phyloP scores from a whole-genome alignment of 2,888 invertebrate species.

The Synanthedon vespiformis region DNA sequence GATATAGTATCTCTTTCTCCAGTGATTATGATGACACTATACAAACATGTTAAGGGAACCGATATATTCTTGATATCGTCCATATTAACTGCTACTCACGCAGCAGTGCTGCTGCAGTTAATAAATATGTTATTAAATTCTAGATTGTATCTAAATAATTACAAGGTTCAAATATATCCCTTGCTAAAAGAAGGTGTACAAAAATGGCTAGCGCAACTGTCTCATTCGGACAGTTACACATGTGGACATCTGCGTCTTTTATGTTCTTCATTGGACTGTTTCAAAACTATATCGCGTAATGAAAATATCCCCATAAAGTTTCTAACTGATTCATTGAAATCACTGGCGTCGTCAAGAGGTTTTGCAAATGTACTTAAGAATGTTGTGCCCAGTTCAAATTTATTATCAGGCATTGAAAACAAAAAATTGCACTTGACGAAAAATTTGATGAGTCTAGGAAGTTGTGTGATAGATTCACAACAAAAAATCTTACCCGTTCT shows the following conservation, averaged over 20 bases:
- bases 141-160: conserved; percentile 20
- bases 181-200: conserved; percentile 46
- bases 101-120: conserved; percentile 65
- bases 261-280: conserved; percentile 47
- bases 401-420: conserved; percentile 44
- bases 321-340: conserved; percentile 32
- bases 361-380: conserved; percentile 52
- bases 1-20: conserved; percentile 62
- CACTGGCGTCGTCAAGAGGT: conserved; percentile 50
- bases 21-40: conserved; percentile 65
- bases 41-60: conserved; percentile 71
- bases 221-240: conserved; percentile 43
- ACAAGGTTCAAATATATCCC: conserved; percentile 45
- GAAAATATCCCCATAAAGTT: conserved; percentile 36
- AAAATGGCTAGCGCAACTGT: conserved; percentile 63
- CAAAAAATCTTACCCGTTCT: conserved; percentile 51
- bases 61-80: conserved; percentile 55
- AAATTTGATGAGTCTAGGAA: conserved; percentile 44
- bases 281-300: conserved; percentile 33
- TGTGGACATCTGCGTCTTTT: conserved; percentile 51
- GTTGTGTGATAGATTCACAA: conserved; percentile 34
- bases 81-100: conserved; percentile 68
- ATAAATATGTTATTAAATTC: conserved; percentile 38
- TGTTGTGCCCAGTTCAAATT: conserved; percentile 44
- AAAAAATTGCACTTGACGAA: conserved; percentile 36